Evolutionary conservation across 2,888 invertebrate species (phyloP).

Genomic region (Spicauda simplicius): DNA sequence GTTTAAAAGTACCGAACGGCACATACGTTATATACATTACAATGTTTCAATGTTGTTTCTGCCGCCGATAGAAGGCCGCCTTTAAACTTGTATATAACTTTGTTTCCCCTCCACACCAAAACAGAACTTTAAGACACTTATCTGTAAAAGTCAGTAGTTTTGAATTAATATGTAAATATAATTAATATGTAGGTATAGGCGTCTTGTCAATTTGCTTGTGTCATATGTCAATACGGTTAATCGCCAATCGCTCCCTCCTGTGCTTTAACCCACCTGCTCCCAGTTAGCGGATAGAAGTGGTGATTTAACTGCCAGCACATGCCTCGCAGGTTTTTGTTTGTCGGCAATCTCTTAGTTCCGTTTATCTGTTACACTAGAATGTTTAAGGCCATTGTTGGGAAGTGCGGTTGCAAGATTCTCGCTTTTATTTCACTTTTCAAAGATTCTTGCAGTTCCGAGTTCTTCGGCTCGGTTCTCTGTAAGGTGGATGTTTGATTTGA

Average conservation of each 20-base stretch:
- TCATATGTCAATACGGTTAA: not conserved
- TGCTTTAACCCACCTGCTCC: conserved; percentile 9
- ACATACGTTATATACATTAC: too few relatives aligned
- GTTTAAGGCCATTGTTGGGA: conserved; percentile 34
- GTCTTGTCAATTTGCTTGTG: too few relatives aligned
- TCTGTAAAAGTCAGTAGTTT: too few relatives aligned
- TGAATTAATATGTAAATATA: too few relatives aligned
- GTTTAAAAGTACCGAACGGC: too few relatives aligned
- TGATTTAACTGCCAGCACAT: conserved; percentile 48
- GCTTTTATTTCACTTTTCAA: conserved; percentile 25
- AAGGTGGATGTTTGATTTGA: not conserved
- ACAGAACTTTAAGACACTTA: too few relatives aligned
- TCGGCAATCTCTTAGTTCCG: conserved; percentile 28
- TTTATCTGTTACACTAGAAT: conserved; percentile 35
- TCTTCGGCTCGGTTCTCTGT: not conserved
- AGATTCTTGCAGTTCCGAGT: conserved; percentile 24
- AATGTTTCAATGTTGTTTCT: too few relatives aligned
- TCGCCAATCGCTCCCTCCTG: not conserved
- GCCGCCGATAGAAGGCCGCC: too few relatives aligned
- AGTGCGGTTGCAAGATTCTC: conserved; percentile 18
- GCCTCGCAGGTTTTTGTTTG: conserved; percentile 36
- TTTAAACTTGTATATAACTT: too few relatives aligned
- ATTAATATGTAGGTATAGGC: too few relatives aligned
- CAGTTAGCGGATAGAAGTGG: conserved; percentile 46
- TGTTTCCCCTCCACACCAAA: too few relatives aligned